Conservation (phyloP, 2,888 invertebrate genomes). For the Erebia aethiops region DNA sequence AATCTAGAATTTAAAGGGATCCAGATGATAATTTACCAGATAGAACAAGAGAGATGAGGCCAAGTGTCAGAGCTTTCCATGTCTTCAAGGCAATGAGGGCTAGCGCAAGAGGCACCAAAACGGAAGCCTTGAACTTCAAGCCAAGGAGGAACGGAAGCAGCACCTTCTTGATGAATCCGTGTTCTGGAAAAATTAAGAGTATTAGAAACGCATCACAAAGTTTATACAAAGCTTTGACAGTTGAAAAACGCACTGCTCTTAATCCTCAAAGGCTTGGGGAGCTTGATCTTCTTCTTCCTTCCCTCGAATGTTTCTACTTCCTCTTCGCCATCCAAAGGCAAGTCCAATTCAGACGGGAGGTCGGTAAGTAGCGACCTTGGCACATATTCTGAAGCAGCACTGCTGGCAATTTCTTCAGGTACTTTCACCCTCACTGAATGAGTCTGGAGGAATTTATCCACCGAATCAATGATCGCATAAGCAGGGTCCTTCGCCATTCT, state of each 20-base stretch:
- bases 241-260: slow-evolving; percentile 69
- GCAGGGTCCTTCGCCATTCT: slow-evolving; percentile 81
- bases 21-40: slow-evolving; percentile 80
- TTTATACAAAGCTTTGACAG: not conserved
- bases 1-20: not conserved
- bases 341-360: slow-evolving; percentile 86
- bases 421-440: slow-evolving; percentile 90
- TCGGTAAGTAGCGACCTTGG: slow-evolving; percentile 85
- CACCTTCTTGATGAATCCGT: slow-evolving; percentile 92
- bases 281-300: slow-evolving; percentile 79
- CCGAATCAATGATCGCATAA: slow-evolving; percentile 86
- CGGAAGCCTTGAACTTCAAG: slow-evolving; percentile 93
- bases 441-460: slow-evolving; percentile 89
- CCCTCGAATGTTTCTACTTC: slow-evolving; percentile 74
- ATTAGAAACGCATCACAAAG: slow-evolving; percentile 17
- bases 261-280: slow-evolving; percentile 78
- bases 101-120: slow-evolving; percentile 90
- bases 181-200: slow-evolving; percentile 81
- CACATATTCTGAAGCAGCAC: slow-evolving; percentile 83
- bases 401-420: slow-evolving; percentile 84
- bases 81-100: slow-evolving; percentile 93
- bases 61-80: slow-evolving; percentile 94
- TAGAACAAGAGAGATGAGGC: slow-evolving; percentile 91
- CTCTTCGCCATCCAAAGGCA: slow-evolving; percentile 86
- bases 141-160: slow-evolving; percentile 93